Base-by-base conservation (phyloP, 1,140 invertebrate genomes). In the Panagrolaimus sp. region DNA sequence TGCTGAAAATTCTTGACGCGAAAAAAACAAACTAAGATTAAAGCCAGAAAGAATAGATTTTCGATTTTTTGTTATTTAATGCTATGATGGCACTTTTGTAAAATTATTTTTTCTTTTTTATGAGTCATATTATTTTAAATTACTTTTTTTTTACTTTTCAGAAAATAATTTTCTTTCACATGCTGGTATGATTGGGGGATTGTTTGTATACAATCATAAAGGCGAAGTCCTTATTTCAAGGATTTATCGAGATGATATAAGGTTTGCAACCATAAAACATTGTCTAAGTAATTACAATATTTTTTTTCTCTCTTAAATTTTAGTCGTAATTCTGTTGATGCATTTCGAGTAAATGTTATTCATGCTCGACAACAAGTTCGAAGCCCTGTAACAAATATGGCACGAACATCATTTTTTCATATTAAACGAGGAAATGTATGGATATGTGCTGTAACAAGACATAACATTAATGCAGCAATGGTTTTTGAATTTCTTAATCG, bases 201-300 rank as follows among this genome's bases (percentile, higher is more conserved):
- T 99, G 79, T 99, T 99, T 86, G 94, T 99, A 57, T 99, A 99
- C 85, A 99, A 99, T 85, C 96, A 99, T 84, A 99, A 99, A 85
- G 96, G 96, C 64, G 96, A 99, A 86, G 96, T 99, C 61, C 88
- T 99, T 9, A 98, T 99, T 79, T 98, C 95, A n/a, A 88, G 96
- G 65, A 95, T 98, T n/a, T 99, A 98, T 84, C 87, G 96, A 66
- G 96, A 99, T 89, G 96, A 99, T 85, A 98, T 99, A 81, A 95
- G 94, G 85, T 87, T 78, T 70, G 74, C 67, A 3, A 63, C 45
- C 61, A 63, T 43, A 13, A 9, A 20, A 53, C 16, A 66, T 66
- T 66, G 3, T 20, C 9, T n/a, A 5, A 27, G 3, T 5, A 5
- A 11, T 23, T 23, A n/a, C 44, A 23, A 44, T 20, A 27, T 2